These are phyloP conservation scores for Chunga burmeisteri DNA, from an alignment of 2,113 vertebrate genomes.

Conservation along the genomic window DNA sequence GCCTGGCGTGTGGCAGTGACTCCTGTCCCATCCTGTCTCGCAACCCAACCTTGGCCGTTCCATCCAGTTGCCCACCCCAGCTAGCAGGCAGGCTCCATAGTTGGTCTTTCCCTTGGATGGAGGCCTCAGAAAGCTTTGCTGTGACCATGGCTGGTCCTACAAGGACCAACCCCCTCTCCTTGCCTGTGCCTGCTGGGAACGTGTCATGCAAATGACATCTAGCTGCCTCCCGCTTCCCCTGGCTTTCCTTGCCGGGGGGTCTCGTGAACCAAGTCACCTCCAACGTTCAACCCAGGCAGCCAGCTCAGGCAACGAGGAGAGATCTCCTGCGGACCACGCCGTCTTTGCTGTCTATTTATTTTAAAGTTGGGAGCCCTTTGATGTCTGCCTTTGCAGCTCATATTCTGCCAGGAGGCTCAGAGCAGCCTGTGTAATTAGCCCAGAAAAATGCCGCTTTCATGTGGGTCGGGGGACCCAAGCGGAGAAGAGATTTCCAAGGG, in stretches of 20 bases:
- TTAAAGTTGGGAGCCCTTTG: conserved; percentile 26
- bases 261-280: neutral
- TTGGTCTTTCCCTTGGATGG: neutral
- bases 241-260: neutral
- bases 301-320: neutral
- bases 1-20: neutral
- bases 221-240: neutral
- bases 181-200: neutral
- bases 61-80: neutral
- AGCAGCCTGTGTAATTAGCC: neutral
- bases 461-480: conserved; percentile 15
- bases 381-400: neutral
- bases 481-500: neutral
- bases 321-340: accelerated
- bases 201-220: neutral
- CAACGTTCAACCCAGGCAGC: accelerated
- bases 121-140: neutral
- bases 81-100: neutral
- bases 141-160: neutral
- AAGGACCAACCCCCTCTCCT: neutral
- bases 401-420: conserved; percentile 2
- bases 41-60: neutral
- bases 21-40: neutral
- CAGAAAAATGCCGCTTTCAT: conserved; percentile 13
- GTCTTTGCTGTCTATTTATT: neutral